Base-by-base conservation (phyloP, 1,140 invertebrate species). In the Drosophila sulfurigaster region DNA sequence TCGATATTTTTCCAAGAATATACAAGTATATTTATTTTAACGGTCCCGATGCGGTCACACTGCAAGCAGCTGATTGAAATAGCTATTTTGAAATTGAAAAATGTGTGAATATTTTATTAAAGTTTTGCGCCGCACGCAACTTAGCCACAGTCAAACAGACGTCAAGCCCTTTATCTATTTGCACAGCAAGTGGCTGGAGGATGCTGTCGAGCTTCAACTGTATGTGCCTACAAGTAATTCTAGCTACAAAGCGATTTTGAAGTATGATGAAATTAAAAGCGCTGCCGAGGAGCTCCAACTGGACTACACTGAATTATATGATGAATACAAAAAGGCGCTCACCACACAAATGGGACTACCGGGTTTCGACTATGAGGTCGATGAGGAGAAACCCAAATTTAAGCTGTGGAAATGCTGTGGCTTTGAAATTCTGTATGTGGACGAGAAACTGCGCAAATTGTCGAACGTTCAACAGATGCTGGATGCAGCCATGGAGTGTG, bases 151-250 rank as follows among this genome's bases (percentile, higher is more conserved):
- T 35, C 77, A 89, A 52, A 5, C 20, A 13, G 85, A 89, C 63
- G 41, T 66, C 0, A 89, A 89, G n/a, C 85, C 74, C 10, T 81
- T 90, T 30, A 89, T 89, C 1, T 89, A 89, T 32, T 32, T 56
- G 3, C 72, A 71, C 0, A 79, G 56, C 62, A 63, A 75, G 7
- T 89, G 85, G 85, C 45, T 74, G 15, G 78, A 89, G 0, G 67
- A 85, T 60, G 70, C 65, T 1, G 70, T 30, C 1, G 81, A 89
- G 32, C 57, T 89, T 3, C 62, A 89, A 10, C 41, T 89, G 0
- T 38, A 81, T 11, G 41, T 78, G 3, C 79, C 85, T 6, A 48
- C 25, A 1, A 73, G 62, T 8, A 74, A 75, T 15, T 25, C 66
- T 3, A 67, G 62, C 15, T 89, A 81, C 46, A 65, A 63, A 7